These are phyloP conservation scores for Adoxophyes honmai DNA, from an alignment of 1,140 invertebrate species.

Conservation along the genomic window DNA sequence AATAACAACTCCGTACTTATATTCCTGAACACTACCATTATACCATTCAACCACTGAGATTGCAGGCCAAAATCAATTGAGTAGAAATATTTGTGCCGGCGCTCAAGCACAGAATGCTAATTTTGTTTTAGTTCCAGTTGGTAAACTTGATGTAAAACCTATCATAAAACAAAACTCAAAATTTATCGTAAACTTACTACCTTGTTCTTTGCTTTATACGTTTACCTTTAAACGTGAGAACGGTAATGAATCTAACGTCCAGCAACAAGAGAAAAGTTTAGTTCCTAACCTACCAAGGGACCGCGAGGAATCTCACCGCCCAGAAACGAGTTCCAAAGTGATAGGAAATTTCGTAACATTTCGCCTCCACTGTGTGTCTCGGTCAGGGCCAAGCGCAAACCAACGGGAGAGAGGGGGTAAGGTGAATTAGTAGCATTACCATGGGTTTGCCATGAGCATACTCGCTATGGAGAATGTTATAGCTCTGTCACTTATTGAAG, in stretches of 20 bases:
- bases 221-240: too few relatives aligned
- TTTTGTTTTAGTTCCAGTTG: not conserved
- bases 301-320: not conserved
- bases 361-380: constrained; percentile 50
- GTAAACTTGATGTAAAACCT: too few relatives aligned
- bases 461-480: too few relatives aligned
- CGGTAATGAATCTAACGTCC: too few relatives aligned
- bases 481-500: too few relatives aligned
- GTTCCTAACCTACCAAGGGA: too few relatives aligned
- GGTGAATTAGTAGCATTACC: too few relatives aligned
- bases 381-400: constrained; percentile 52
- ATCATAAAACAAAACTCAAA: too few relatives aligned
- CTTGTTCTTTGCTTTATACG: too few relatives aligned
- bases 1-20: not conserved
- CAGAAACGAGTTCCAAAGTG: constrained; percentile 26
- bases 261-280: too few relatives aligned
- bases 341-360: constrained; percentile 58
- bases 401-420: constrained; percentile 24
- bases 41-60: not conserved
- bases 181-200: too few relatives aligned
- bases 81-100: not conserved
- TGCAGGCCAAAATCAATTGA: constrained; percentile 3
- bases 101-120: not conserved
- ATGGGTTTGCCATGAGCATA: too few relatives aligned
- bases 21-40: not conserved